Percentiles rank a stretch among this genome's conserved stretches.
phyloP scores from a whole-genome alignment of 2,888 invertebrate species.

The Ditula angustiorana region DNA sequence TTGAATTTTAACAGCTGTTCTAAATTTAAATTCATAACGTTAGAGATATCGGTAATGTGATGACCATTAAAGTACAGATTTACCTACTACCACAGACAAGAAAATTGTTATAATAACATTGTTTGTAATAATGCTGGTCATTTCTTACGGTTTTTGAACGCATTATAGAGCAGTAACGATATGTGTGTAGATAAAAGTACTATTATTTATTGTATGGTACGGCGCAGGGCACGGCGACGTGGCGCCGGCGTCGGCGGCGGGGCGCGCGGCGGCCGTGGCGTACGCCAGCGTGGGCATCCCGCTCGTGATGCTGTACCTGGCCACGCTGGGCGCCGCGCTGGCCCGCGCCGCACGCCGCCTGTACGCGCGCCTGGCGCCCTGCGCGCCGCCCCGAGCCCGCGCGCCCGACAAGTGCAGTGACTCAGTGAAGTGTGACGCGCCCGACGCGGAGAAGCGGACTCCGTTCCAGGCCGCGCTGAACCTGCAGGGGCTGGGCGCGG shows the following conservation, averaged over 20 bases:
- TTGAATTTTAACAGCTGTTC: no score
- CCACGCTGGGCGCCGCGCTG: constrained; percentile 93
- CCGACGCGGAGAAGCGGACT: constrained; percentile 59
- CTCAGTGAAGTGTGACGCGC: constrained; percentile 56
- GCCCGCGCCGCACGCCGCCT: constrained; percentile 75
- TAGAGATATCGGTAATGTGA: no score
- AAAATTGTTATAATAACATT: no score
- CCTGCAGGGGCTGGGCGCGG: constrained; percentile 73
- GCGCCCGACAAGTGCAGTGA: constrained; percentile 53
- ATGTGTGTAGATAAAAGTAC: no score
- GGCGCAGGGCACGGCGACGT: constrained; percentile 94
- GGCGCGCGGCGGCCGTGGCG: constrained; percentile 92
- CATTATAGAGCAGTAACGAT: no score
- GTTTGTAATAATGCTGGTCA: no score
- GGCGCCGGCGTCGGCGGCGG: constrained; percentile 92
- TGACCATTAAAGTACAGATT: no score
- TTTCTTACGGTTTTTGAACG: no score
- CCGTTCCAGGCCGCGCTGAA: constrained; percentile 79
- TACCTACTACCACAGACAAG: no score
- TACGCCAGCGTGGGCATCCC: constrained; percentile 96
- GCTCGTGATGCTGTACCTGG: constrained; percentile 94
- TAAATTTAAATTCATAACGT: no score
- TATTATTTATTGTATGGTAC: constrained; percentile 23
- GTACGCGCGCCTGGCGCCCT: constrained; percentile 56
- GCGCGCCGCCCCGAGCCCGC: constrained; percentile 47